phyloP scores from a whole-genome alignment of 2,888 invertebrate species.

The Xanthorhoe designata region DNA sequence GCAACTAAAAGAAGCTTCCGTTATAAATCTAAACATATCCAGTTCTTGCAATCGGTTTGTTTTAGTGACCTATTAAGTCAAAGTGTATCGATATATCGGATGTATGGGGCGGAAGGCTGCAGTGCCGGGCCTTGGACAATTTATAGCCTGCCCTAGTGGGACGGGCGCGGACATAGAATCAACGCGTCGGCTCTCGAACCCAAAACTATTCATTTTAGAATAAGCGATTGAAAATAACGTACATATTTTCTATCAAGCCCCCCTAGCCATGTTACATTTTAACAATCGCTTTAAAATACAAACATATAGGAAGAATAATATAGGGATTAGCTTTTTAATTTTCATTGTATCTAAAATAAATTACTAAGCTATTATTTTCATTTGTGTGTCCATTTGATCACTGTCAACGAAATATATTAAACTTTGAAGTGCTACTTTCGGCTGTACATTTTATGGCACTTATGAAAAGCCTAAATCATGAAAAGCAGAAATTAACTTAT shows the following conservation, averaged over 20 bases:
- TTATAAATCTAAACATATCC: slow-evolving; percentile 7
- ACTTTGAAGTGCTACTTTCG: too few species aligned
- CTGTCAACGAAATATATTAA: too few species aligned
- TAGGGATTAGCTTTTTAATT: too few species aligned
- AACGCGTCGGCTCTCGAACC: slow-evolving; percentile 19
- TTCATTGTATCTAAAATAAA: too few species aligned
- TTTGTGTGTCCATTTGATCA: too few species aligned
- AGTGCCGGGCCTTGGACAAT: slow-evolving; percentile 28
- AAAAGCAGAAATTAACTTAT: too few species aligned
- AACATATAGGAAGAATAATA: too few species aligned
- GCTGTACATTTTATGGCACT: too few species aligned
- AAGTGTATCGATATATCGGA: slow-evolving; percentile 32
- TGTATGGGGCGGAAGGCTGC: slow-evolving; percentile 32
- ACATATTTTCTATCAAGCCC: neutral
- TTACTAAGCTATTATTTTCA: too few species aligned
- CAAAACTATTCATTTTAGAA: slow-evolving; percentile 23
- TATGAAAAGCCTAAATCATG: too few species aligned
- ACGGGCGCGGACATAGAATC: slow-evolving; percentile 21
- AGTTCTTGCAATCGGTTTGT: slow-evolving; percentile 17
- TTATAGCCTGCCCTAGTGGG: slow-evolving; percentile 30
- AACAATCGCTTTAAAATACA: too few species aligned
- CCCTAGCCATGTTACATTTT: too few species aligned
- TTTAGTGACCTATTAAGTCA: slow-evolving; percentile 34
- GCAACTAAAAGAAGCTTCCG: neutral
- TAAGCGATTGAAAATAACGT: neutral